These are phyloP conservation scores for Sweltsa coloradensis DNA, from an alignment of 1,140 invertebrate genomes.

Conservation along the genomic window DNA sequence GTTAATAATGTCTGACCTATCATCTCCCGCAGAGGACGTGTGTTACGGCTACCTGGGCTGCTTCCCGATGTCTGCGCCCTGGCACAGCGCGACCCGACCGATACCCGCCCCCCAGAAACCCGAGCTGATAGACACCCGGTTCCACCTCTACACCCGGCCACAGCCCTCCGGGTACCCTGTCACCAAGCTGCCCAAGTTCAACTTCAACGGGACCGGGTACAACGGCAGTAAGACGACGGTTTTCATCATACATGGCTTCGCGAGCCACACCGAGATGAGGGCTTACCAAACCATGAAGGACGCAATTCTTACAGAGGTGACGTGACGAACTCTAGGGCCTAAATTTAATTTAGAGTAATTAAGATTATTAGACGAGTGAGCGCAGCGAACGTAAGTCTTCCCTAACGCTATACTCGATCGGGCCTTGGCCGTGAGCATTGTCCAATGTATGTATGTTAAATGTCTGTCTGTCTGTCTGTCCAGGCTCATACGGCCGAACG, in stretches of 20 bases:
- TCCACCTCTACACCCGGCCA: conserved; percentile 1
- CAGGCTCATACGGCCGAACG: too few species aligned
- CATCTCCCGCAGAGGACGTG: neutral
- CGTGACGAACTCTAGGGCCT: too few species aligned
- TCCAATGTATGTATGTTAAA: too few species aligned
- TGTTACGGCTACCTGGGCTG: neutral
- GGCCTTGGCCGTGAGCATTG: too few species aligned
- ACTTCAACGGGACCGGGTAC: neutral
- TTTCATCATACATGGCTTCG: neutral
- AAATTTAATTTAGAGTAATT: too few species aligned
- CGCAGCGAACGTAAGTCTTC: too few species aligned
- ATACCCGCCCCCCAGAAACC: neutral
- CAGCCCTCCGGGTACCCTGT: neutral
- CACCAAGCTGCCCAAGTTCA: neutral
- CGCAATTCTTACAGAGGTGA: too few species aligned
- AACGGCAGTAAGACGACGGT: neutral
- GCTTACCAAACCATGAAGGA: neutral
- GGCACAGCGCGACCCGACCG: neutral
- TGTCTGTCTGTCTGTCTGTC: too few species aligned
- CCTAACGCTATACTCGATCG: too few species aligned
- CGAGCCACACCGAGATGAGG: neutral
- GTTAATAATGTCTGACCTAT: too few species aligned
- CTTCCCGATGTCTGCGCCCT: neutral
- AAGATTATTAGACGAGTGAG: too few species aligned
- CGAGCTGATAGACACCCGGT: neutral